phyloP scores from a whole-genome alignment of 2,113 vertebrate species.

The Dasypus novemcinctus region DNA sequence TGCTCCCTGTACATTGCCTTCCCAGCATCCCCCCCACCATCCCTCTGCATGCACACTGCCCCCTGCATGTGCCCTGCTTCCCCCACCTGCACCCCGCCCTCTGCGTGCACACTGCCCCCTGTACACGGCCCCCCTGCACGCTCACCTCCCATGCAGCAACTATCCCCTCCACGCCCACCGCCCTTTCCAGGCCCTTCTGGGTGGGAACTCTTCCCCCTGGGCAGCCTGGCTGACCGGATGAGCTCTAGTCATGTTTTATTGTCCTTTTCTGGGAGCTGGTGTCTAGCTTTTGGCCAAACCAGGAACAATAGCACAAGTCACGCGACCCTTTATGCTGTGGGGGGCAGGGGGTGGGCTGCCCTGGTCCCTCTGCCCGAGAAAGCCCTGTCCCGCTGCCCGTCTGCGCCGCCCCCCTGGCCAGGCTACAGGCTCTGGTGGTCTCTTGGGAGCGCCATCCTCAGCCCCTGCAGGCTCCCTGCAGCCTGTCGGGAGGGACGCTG shows the following conservation, averaged over 20 bases:
- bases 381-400: not conserved
- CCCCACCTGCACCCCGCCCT: too few relatives aligned
- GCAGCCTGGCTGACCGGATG: not conserved
- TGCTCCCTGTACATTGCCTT: too few relatives aligned
- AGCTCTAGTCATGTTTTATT: conserved; percentile 14
- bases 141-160: not conserved
- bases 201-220: not conserved
- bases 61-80: too few relatives aligned
- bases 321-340: not conserved
- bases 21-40: too few relatives aligned
- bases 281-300: conserved; percentile 66
- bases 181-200: fast-evolving
- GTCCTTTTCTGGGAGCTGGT: not conserved
- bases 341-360: not conserved
- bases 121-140: too few relatives aligned
- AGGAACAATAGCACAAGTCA: not conserved
- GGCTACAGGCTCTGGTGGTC: fast-evolving
- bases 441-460: fast-evolving
- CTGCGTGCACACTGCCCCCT: too few relatives aligned
- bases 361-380: not conserved
- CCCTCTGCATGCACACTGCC: too few relatives aligned
- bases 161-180: fast-evolving
- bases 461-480: not conserved
- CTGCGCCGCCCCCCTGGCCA: not conserved
- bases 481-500: not conserved